Evolutionary conservation across 2,888 invertebrate genomes (phyloP).

Genomic region (Drosophila rellima): DNA sequence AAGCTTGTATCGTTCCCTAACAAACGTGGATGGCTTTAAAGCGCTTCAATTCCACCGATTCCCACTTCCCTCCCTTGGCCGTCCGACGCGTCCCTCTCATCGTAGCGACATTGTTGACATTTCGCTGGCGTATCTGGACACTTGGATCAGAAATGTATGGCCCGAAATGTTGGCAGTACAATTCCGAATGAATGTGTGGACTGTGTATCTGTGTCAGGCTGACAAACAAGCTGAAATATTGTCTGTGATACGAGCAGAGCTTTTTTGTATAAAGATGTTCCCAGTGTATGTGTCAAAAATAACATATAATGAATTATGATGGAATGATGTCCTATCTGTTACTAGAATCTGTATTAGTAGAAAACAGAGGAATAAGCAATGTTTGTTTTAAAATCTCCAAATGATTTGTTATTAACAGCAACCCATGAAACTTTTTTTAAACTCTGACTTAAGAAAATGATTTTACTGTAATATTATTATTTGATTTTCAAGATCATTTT

Average conservation of each 20-base stretch:
- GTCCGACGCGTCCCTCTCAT: not conserved
- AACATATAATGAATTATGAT: conserved; percentile 27
- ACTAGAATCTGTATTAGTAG: not conserved
- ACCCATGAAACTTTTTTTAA: too few relatives aligned
- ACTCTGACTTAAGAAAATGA: too few relatives aligned
- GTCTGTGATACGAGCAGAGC: conserved; percentile 11
- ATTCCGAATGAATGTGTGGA: conserved; percentile 33
- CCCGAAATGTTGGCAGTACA: conserved; percentile 46
- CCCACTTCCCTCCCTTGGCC: not conserved
- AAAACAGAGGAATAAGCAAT: not conserved
- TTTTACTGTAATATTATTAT: not conserved
- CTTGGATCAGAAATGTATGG: conserved; percentile 57
- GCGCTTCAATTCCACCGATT: conserved; percentile 9
- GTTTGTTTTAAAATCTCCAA: not conserved
- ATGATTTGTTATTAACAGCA: too few relatives aligned
- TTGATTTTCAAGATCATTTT: not conserved
- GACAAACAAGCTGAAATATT: conserved; percentile 35
- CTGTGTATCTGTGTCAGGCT: conserved; percentile 31
- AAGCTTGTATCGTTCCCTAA: conserved; percentile 38
- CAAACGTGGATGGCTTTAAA: conserved; percentile 34
- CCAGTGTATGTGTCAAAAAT: conserved; percentile 12
- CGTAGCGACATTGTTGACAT: conserved; percentile 67
- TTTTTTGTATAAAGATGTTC: conserved; percentile 22
- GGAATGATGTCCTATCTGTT: conserved; percentile 5
- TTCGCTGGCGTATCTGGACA: conserved; percentile 66